Percentiles rank a stretch among this genome's conserved stretches.
Conservation (phyloP, 2,797 vertebrate species). For the Pelochelys cantorii region DNA sequence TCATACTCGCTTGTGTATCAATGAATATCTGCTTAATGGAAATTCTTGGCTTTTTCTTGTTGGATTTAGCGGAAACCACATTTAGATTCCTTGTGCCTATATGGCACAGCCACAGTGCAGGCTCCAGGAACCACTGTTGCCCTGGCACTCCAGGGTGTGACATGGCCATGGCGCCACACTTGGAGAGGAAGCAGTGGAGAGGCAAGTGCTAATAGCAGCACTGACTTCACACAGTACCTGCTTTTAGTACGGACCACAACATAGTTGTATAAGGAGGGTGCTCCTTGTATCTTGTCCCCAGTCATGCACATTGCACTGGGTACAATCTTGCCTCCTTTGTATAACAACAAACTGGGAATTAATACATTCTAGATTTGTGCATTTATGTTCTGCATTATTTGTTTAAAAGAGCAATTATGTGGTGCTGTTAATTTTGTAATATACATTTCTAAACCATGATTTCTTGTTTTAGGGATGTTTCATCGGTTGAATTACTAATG, state of each 20-base stretch:
- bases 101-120: background rate
- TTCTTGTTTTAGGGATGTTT: slow-evolving; percentile 89
- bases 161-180: background rate
- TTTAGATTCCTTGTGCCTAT: background rate
- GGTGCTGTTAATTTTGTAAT: background rate
- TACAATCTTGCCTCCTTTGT: background rate
- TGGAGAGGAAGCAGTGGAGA: background rate
- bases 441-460: slow-evolving; percentile 9
- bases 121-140: background rate
- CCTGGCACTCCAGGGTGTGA: background rate
- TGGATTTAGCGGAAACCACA: background rate
- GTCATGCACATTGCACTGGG: background rate
- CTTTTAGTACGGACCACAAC: background rate
- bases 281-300: background rate
- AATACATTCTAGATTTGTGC: fast-evolving
- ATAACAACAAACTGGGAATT: background rate
- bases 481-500: slow-evolving; percentile 97
- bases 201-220: background rate
- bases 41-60: background rate
- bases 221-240: background rate
- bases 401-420: background rate
- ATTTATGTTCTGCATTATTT: background rate
- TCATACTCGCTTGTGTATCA: background rate
- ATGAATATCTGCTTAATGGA: background rate
- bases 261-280: background rate